phyloP scores from a whole-genome alignment of 2,888 invertebrate genomes.

The Oxytorus armatus region DNA sequence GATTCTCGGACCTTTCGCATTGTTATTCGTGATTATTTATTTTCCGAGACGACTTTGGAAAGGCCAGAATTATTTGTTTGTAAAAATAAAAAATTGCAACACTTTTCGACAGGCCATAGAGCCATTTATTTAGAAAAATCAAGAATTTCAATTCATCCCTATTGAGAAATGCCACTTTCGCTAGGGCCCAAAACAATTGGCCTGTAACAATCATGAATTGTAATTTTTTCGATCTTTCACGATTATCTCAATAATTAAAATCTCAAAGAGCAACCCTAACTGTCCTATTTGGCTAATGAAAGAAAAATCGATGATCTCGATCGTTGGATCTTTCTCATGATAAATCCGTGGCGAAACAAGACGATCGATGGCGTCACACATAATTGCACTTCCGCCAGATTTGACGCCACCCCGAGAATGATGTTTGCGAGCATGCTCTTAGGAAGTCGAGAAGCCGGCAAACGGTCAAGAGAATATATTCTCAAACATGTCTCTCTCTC shows the following conservation, averaged over 20 bases:
- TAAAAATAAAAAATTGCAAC: background rate
- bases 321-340: background rate
- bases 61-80: background rate
- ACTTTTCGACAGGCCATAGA: background rate
- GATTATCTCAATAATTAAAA: too few relatives aligned
- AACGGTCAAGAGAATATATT: constrained; percentile 8
- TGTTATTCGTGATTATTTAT: background rate
- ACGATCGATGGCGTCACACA: constrained; percentile 1
- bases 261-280: too few relatives aligned
- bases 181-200: too few relatives aligned
- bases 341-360: background rate
- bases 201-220: too few relatives aligned
- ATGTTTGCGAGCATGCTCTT: background rate
- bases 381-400: constrained; percentile 51
- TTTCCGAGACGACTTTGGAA: background rate
- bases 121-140: background rate
- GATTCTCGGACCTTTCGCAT: background rate
- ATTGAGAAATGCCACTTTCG: too few relatives aligned
- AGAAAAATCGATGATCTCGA: too few relatives aligned
- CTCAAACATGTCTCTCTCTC: constrained; percentile 1
- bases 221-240: too few relatives aligned
- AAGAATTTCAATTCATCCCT: background rate
- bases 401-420: constrained; percentile 1
- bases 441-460: constrained; percentile 45
- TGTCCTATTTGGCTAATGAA: too few relatives aligned